Percentiles rank a stretch among this genome's conserved stretches.
These are phyloP conservation scores for Pseudochaenichthys georgianus DNA, from an alignment of 2,797 vertebrate species.

Conservation along the genomic window DNA sequence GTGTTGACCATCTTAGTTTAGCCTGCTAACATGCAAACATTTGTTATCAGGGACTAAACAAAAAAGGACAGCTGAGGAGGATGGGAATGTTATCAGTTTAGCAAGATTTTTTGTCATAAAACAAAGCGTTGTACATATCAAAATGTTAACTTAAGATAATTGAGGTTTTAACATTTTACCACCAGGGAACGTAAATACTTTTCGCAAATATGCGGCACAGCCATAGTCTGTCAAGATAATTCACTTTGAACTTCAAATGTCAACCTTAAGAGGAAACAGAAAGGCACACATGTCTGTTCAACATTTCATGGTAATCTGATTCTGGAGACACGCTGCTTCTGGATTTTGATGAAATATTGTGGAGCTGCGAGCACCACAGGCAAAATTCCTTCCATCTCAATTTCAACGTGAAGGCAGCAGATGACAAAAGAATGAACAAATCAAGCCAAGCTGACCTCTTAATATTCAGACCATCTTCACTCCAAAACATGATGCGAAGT, in stretches of 20 bases:
- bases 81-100: background rate
- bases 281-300: background rate
- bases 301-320: background rate
- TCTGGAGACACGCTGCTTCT: background rate
- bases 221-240: background rate
- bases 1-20: background rate
- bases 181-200: background rate
- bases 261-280: background rate
- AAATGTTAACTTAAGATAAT: background rate
- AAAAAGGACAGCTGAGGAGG: background rate
- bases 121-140: background rate
- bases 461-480: background rate
- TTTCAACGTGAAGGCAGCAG: background rate
- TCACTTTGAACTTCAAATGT: background rate
- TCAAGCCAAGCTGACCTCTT: background rate
- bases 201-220: background rate
- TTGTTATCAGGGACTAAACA: background rate
- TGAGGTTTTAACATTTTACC: background rate
- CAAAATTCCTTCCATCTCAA: background rate
- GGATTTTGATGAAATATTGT: background rate
- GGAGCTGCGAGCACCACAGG: background rate
- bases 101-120: background rate
- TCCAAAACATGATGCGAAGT: constrained; percentile 12
- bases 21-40: background rate
- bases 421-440: background rate